phyloP scores from a whole-genome alignment of 1,140 invertebrate genomes.

The Aphelinus certus region DNA sequence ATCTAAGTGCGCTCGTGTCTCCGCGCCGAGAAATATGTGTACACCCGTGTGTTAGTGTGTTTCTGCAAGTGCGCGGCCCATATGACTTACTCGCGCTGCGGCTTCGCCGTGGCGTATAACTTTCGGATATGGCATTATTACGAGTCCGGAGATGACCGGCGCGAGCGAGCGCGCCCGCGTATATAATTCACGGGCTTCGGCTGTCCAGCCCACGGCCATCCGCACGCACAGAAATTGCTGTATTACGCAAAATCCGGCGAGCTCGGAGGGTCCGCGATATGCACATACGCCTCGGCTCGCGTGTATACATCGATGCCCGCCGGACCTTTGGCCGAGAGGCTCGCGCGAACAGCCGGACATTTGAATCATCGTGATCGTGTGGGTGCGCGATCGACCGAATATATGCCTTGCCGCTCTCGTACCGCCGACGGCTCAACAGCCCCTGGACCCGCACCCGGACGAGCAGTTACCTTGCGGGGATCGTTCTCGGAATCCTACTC shows the following conservation, averaged over 20 bases:
- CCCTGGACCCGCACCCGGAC: too few species aligned
- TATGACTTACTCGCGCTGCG: constrained; percentile 20
- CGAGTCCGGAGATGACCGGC: not conserved
- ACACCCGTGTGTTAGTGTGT: too few species aligned
- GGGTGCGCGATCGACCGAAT: too few species aligned
- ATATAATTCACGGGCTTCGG: not conserved
- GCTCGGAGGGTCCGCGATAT: not conserved
- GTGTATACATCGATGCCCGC: not conserved
- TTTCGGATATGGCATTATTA: constrained; percentile 21
- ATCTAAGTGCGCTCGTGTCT: constrained; percentile 2
- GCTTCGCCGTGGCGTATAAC: not conserved
- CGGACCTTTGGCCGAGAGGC: not conserved
- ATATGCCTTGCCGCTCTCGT: too few species aligned
- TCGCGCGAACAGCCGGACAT: not conserved
- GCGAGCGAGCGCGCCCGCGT: not conserved
- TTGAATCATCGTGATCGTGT: not conserved
- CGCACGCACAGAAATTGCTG: constrained; percentile 58
- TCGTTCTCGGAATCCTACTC: too few species aligned
- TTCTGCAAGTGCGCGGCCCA: not conserved
- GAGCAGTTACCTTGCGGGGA: too few species aligned
- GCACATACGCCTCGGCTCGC: not conserved
- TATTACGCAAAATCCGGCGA: constrained; percentile 60
- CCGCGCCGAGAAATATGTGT: not conserved
- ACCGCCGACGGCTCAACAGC: too few species aligned
- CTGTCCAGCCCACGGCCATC: constrained; percentile 31